Evolutionary conservation across 2,113 vertebrate species (phyloP), one percentile per base, ranked within the genome.

Genomic region (Lamprotornis superbus): DNA sequence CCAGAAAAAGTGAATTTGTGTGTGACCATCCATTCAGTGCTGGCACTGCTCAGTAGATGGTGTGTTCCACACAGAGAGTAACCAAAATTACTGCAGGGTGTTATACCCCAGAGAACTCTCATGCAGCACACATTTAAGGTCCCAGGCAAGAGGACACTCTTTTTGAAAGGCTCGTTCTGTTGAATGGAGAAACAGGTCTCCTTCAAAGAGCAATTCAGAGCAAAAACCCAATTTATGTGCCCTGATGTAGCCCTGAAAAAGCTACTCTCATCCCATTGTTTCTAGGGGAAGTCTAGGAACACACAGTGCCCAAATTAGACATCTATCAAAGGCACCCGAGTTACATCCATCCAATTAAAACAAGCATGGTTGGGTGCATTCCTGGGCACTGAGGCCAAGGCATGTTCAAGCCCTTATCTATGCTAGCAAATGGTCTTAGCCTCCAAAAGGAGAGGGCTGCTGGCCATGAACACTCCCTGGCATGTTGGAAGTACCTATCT

Each of bases 321-420:
- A 57, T 69, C 25, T 77, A 33, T 76, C 90, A 83, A 83, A 80
- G 50, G 44, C 53, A 77, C 46, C 35, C 76, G 42, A 93, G 71
- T 70, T 85, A 77, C 61, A 81, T 67, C 47, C 33, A 33, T 19
- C 79, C 88, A 88, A 49, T 90, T 89, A 91, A 91, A 95, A 85
- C 55, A 88, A 80, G 40, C 70, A 83, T 18, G 63, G 63, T 50
- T 88, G 90, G 85, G 67, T 86, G 67, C 70, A 73, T 60, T 89
- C 52, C 68, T 78, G 52, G 30, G 52, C 73, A 47, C 53, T 4
- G 44, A 80, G 37, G 67, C 73, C 77, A 84, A 81, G 60, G 53
- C 52, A 47, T 42, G 35, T 75, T 81, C 23, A 50, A 78, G 46
- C 16, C 76, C 47, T 28, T 2, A 4, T 86, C 59, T 77, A 5